Percentiles rank a stretch among this genome's conserved stretches.
Evolutionary conservation across 2,113 vertebrate genomes (phyloP).

Genomic region (Onychostoma macrolepis): DNA sequence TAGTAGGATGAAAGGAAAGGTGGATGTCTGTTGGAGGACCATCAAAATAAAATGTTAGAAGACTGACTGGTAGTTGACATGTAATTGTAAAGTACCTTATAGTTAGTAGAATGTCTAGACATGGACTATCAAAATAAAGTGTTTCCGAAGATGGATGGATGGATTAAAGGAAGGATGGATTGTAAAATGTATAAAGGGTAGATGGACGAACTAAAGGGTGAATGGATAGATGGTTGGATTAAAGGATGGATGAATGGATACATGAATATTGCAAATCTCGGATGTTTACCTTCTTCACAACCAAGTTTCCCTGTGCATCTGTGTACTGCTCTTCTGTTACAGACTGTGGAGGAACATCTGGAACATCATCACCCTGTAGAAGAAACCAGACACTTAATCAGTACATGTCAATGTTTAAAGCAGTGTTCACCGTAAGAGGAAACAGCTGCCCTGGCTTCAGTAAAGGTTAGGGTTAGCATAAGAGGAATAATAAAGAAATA

Average conservation of each 20-base stretch:
- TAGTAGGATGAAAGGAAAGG: no score
- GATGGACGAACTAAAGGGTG: neutral
- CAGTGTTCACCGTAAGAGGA: neutral
- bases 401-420: neutral
- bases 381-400: conserved; percentile 18
- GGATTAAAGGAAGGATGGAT: neutral
- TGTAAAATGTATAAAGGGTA: neutral
- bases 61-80: no score
- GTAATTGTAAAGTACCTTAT: no score
- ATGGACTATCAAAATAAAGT: neutral
- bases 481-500: conserved; percentile 11
- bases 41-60: no score
- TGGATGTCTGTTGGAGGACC: no score
- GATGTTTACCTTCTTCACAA: conserved; percentile 86
- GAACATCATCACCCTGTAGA: conserved; percentile 84
- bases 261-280: neutral
- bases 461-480: conserved; percentile 25
- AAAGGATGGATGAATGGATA: neutral
- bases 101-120: neutral
- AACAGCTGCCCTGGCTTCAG: neutral
- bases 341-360: conserved; percentile 81
- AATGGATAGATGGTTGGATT: neutral
- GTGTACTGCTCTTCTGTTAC: conserved; percentile 87
- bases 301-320: conserved; percentile 85
- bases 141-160: neutral